Base-by-base conservation (phyloP, 2,888 invertebrate species). In the Atherix ibis region DNA sequence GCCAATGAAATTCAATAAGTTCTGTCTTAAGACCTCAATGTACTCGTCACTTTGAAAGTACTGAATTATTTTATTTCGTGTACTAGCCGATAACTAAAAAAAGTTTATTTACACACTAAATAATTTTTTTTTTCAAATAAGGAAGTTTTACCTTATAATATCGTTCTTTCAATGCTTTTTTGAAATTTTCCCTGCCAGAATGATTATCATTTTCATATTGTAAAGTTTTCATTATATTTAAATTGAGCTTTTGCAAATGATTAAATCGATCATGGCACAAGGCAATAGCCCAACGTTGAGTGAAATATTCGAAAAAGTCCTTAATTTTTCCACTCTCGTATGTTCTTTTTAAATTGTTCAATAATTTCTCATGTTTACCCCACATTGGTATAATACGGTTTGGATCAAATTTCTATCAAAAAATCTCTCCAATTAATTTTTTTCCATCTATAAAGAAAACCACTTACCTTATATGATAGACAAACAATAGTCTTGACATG, bases 331-430 rank as follows among this genome's bases (percentile, higher is more conserved):
- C 60, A 54, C 68, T 60, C 60, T 70, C 59, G 52, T 67, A 78
- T 36, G 77, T 65, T 13, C 60, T 50, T 31, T 70, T 58, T 24
- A 84, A 47, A 47, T 77, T 73, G 54, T 82, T 76, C 39, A 83
- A 64, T 46, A 75, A 58, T 15, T 68, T 66, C 46, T 83, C 79
- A 51, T 84, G 82, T 43, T 76, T 71, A 1, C 81, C 82, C 53
- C 74, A 82, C 22, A 84, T 50, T 39, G 67, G 63, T 1, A 67
- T 56, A 12, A 79, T 47, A 40, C 76, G 72, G 22, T 67, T 32
- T 53, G 40, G 15, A 16, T 29, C 18, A 24, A 17, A 35, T 9
- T n/a, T 13, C 35, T 35, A 40, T 29, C 54, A 41, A 28, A 13
- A 17, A 25, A 24, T 17, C 15, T 25, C 12, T 15, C 8, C 9